Conservation (phyloP, 1,140 invertebrate genomes). For the Atopsyche davidsoni region DNA sequence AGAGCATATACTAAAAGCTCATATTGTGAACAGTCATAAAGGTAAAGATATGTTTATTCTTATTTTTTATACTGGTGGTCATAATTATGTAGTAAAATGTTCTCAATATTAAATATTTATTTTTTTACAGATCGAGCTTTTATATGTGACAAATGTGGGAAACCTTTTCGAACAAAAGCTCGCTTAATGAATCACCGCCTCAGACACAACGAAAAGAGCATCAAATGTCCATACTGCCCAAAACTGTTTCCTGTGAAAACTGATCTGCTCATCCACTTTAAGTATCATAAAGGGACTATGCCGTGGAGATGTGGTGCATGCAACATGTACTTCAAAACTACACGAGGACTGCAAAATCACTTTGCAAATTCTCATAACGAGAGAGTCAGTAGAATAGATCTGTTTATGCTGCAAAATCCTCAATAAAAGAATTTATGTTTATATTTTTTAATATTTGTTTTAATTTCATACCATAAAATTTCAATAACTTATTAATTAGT, state of each 20-base stretch:
- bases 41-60: constrained; percentile 11
- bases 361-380: constrained; percentile 13
- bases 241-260: constrained; percentile 19
- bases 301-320: constrained; percentile 15
- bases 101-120: constrained; percentile 1
- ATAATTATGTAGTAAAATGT: background rate
- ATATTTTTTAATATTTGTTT: background rate
- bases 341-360: constrained; percentile 19
- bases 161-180: constrained; percentile 19
- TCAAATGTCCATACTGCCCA: constrained; percentile 18
- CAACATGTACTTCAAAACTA: constrained; percentile 19
- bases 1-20: constrained; percentile 17
- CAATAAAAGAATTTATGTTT: background rate
- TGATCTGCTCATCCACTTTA: constrained; percentile 15
- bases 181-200: constrained; percentile 18
- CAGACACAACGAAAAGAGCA: constrained; percentile 11
- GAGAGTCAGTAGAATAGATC: constrained; percentile 14
- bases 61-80: background rate
- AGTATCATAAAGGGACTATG: constrained; percentile 11
- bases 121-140: constrained; percentile 18
- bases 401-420: constrained; percentile 12
- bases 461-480: background rate
- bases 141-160: constrained; percentile 24
- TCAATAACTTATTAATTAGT: background rate
- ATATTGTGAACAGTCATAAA: constrained; percentile 16